Percentiles rank a stretch among this genome's conserved stretches.
phyloP scores from a whole-genome alignment of 1,140 invertebrate species.

The Araneus ventricosus region DNA sequence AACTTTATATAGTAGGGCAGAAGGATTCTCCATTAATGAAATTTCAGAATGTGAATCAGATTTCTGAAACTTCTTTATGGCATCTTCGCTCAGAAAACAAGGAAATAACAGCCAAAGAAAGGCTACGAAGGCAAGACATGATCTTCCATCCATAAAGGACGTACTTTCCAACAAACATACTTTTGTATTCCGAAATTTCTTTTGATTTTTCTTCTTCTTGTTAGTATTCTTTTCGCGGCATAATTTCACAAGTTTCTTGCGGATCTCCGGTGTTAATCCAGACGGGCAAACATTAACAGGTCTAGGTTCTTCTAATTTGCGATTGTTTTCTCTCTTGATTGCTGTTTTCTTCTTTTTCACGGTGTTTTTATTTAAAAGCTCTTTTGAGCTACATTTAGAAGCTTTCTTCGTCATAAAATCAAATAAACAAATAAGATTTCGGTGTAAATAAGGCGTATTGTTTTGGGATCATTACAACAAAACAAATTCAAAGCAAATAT shows the following conservation, averaged over 20 bases:
- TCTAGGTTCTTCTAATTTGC: neutral
- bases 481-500: too few species aligned
- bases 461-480: too few species aligned
- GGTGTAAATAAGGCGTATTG: too few species aligned
- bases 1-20: neutral
- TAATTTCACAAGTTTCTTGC: neutral
- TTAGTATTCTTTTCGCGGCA: neutral
- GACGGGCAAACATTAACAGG: neutral
- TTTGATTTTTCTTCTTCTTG: neutral
- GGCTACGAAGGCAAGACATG: neutral
- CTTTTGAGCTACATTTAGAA: neutral
- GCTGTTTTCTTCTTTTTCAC: neutral
- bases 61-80: neutral
- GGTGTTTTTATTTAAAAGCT: neutral
- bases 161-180: neutral
- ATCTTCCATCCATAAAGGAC: neutral
- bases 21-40: neutral
- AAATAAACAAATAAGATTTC: too few species aligned
- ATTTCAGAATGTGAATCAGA: neutral
- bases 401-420: neutral
- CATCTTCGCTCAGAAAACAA: neutral
- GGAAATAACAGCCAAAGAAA: constrained; percentile 5
- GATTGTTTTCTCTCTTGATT: neutral
- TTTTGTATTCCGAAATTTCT: neutral
- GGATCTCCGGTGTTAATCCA: neutral